A percentile compares a stretch with the other conserved stretches of the same genome.
Evolutionary conservation across 1,140 invertebrate species (phyloP).

Genomic region (Coenobita brevimanus): DNA sequence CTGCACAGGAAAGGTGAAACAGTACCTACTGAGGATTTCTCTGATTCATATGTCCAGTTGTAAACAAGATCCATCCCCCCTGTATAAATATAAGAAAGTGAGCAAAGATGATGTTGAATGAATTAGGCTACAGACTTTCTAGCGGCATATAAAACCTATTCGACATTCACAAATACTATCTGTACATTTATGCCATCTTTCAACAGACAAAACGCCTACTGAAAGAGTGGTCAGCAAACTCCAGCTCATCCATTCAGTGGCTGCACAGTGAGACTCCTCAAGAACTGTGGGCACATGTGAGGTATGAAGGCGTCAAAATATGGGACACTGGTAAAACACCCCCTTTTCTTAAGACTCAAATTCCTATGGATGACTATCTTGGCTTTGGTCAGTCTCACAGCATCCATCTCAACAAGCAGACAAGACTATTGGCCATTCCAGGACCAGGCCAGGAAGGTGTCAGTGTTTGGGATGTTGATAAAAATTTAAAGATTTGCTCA

Average conservation of each 20-base stretch:
- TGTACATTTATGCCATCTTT: neutral
- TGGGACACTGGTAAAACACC: constrained; percentile 25
- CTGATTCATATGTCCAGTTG: too few species aligned
- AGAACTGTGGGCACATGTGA: constrained; percentile 36
- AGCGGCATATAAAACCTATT: too few species aligned
- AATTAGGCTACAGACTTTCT: too few species aligned
- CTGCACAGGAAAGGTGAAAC: too few species aligned
- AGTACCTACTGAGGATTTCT: too few species aligned
- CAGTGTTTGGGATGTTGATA: constrained; percentile 58
- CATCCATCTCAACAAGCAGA: constrained; percentile 16
- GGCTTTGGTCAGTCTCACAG: constrained; percentile 62
- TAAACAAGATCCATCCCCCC: too few species aligned
- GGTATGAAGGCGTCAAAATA: constrained; percentile 28
- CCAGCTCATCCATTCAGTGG: constrained; percentile 35
- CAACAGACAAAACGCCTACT: constrained; percentile 41
- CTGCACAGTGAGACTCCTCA: constrained; percentile 3
- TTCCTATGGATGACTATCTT: constrained; percentile 55
- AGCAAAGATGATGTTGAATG: too few species aligned
- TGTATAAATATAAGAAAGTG: too few species aligned
- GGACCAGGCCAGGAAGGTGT: constrained; percentile 61
- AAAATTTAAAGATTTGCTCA: constrained; percentile 53
- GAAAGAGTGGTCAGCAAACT: constrained; percentile 40
- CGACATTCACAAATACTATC: neutral
- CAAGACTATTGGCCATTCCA: constrained; percentile 53
- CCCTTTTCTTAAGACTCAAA: constrained; percentile 35